These are phyloP conservation scores for Clepsis dumicolana DNA, from an alignment of 2,888 invertebrate genomes.

Conservation along the genomic window DNA sequence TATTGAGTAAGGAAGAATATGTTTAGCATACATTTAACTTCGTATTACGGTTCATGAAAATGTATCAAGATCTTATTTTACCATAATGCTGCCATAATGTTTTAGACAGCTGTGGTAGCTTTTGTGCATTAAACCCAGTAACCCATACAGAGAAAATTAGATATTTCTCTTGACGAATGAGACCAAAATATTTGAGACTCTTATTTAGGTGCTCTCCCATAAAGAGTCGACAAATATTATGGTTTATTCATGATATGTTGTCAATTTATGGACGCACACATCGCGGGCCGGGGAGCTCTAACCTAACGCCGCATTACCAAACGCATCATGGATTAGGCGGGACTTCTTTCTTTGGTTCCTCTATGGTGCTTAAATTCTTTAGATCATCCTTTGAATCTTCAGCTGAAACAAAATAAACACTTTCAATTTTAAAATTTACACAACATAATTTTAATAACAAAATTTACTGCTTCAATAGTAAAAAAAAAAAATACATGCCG, in stretches of 20 bases:
- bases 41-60: background rate
- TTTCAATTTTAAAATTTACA: background rate
- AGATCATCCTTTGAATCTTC: constrained; percentile 89
- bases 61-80: background rate
- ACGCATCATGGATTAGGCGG: constrained; percentile 88
- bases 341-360: constrained; percentile 89
- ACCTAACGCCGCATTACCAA: constrained; percentile 50
- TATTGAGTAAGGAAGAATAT: background rate
- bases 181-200: constrained; percentile 27
- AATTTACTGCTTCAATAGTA: too few relatives aligned
- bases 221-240: constrained; percentile 22
- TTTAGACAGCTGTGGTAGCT: background rate
- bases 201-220: constrained; percentile 1
- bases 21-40: background rate
- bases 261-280: constrained; percentile 22
- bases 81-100: background rate
- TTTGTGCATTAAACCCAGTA: constrained; percentile 15
- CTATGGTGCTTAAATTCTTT: constrained; percentile 83
- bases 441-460: too few relatives aligned
- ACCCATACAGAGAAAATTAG: background rate
- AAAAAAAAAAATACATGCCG: too few relatives aligned
- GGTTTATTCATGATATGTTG: constrained; percentile 24
- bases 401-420: constrained; percentile 69
- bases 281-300: constrained; percentile 17
- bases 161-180: constrained; percentile 7